phyloP scores from a whole-genome alignment of 1,140 invertebrate species.

The Heliconius eleuchia region DNA sequence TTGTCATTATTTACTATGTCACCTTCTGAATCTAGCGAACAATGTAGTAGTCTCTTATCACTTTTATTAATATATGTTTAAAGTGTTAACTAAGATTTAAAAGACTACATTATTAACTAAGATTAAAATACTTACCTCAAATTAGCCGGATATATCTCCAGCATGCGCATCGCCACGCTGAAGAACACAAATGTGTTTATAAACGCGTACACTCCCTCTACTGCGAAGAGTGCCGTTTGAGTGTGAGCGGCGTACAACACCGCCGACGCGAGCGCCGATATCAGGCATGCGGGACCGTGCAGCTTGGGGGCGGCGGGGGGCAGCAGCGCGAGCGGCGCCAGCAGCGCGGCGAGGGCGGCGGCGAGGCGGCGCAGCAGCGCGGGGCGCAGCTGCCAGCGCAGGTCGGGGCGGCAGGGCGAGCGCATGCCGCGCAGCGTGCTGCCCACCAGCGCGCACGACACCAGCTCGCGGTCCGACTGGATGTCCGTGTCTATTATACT shows the following conservation, averaged over 20 bases:
- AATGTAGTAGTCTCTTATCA: no score
- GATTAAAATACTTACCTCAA: constrained; percentile 56
- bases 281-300: constrained; percentile 9
- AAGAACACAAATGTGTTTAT: constrained; percentile 66
- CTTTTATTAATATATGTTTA: no score
- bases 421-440: constrained; percentile 56
- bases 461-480: constrained; percentile 56
- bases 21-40: no score
- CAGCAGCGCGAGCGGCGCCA: constrained; percentile 37
- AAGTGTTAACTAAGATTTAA: no score
- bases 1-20: no score
- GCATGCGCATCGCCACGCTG: constrained; percentile 57
- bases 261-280: constrained; percentile 23
- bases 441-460: constrained; percentile 47
- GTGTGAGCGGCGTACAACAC: constrained; percentile 31
- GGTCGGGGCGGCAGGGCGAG: constrained; percentile 55
- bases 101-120: no score
- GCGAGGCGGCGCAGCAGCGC: constrained; percentile 42
- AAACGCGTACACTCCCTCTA: constrained; percentile 66
- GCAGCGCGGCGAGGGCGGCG: constrained; percentile 48
- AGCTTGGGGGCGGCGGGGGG: constrained; percentile 19
- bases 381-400: constrained; percentile 41
- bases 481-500: constrained; percentile 72
- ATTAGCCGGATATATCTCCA: constrained; percentile 73
- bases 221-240: constrained; percentile 68